Evolutionary conservation across 1,140 invertebrate species (phyloP), one percentile per base, ranked within the genome.

Genomic region (Euura lappo): DNA sequence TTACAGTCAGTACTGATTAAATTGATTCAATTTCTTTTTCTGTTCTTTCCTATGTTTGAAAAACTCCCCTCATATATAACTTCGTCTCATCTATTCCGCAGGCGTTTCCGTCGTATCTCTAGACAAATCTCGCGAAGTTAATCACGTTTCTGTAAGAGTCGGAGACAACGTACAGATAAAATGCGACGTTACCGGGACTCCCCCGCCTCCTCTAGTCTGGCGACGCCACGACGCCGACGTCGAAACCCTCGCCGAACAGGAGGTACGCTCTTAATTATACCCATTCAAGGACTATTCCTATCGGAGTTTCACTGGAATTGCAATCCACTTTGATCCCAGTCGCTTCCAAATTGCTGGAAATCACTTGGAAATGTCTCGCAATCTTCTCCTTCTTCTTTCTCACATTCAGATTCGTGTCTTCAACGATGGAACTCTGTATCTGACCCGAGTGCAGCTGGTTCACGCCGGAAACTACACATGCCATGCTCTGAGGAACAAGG

Each of bases 401-500:
- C 11, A 28, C 69, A 75, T 75, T 4, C 47, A 91, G 80, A 86
- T 93, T 69, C 87, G 92, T 65, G 92, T 94, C 6, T 93, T 93
- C 83, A 91, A 89, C 51, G 93, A 94, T 77, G 94, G 93, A 0
- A 93, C 93, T 42, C 86, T 96, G 7, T 96, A 94, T 84, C 87
- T 95, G 69, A 94, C 92, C 45, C 90, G 91, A 69, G 91, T 95
- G 65, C 93, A 94, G 77, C 87, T 95, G 45, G 90, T 94, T 42
- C 93, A 95, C 81, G 92, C 93, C 44, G 94, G 94, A 8, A 96
- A 96, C 88, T 95, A 94, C 84, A 93, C 93, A 1, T 96, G 94
- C 82, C 91, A 94, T 79, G 93, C 94, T 43, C 89, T 93, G 75
- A 89, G 92, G 45, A 94, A 94, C 81, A 91, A 92, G 51, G 92